Percentiles rank a stretch among this genome's conserved stretches.
phyloP scores from a whole-genome alignment of 2,888 invertebrate genomes.

The Salpingus planirostris region DNA sequence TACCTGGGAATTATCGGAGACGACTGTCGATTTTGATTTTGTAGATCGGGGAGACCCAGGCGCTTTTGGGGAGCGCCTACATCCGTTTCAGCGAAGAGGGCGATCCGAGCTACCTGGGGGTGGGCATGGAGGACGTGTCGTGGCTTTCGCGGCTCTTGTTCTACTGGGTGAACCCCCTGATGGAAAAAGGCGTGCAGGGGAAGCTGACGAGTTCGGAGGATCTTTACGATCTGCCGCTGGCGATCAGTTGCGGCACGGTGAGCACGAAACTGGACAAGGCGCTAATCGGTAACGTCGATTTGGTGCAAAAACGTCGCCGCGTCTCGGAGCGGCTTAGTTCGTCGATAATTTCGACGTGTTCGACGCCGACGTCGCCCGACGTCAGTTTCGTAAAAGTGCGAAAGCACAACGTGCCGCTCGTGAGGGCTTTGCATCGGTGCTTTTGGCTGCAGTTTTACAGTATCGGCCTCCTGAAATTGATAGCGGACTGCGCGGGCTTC shows the following conservation, averaged over 20 bases:
- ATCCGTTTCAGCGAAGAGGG: conserved; percentile 57
- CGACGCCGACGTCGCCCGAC: conserved; percentile 12
- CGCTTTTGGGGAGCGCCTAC: conserved; percentile 43
- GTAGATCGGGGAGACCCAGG: conserved; percentile 29
- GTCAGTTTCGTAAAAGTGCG: conserved; percentile 15
- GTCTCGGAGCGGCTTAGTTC: conserved; percentile 1
- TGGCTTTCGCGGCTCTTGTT: conserved; percentile 70
- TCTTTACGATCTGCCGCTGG: conserved; percentile 69
- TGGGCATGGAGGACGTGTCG: conserved; percentile 69
- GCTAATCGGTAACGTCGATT: conserved; percentile 47
- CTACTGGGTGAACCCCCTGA: conserved; percentile 79
- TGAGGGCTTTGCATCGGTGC: conserved; percentile 62
- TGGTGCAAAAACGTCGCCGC: conserved; percentile 25
- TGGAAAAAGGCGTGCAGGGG: conserved; percentile 69
- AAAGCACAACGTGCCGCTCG: conserved; percentile 45
- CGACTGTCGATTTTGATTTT: too few relatives aligned
- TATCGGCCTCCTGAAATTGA: conserved; percentile 72
- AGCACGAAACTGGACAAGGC: conserved; percentile 52
- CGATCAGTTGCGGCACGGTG: conserved; percentile 53
- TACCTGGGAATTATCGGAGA: neutral
- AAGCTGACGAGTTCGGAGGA: conserved; percentile 68
- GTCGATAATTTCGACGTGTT: conserved; percentile 10
- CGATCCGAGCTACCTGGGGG: conserved; percentile 65
- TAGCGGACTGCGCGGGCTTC: conserved; percentile 77
- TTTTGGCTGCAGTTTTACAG: conserved; percentile 78